Conservation (phyloP, 2,797 vertebrate genomes). For the Acipenser ruthenus region DNA sequence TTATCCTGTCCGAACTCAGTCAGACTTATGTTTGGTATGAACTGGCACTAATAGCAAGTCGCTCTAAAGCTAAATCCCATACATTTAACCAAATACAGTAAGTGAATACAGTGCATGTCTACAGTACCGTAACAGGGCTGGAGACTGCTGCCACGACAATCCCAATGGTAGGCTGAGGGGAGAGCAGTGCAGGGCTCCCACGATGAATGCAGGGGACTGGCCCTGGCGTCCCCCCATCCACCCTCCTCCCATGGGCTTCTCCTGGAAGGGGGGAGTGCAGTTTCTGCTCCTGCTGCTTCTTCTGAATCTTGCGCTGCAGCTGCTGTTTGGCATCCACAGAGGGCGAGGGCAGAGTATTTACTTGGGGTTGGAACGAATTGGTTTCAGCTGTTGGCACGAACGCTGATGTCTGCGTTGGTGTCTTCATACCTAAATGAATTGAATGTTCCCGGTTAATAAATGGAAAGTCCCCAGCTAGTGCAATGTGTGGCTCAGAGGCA, state of each 20-base stretch:
- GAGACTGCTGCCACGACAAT: conserved; percentile 85
- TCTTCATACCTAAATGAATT: conserved; percentile 65
- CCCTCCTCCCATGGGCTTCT: conserved; percentile 68
- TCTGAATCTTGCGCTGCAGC: conserved; percentile 96
- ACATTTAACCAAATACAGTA: too few relatives aligned
- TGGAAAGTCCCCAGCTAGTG: neutral
- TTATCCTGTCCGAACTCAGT: too few relatives aligned
- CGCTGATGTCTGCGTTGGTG: conserved; percentile 73
- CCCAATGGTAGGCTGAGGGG: conserved; percentile 86
- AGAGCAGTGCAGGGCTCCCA: conserved; percentile 76
- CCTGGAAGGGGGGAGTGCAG: conserved; percentile 81
- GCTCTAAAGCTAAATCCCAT: too few relatives aligned
- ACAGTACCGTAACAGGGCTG: conserved; percentile 85
- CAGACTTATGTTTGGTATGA: too few relatives aligned
- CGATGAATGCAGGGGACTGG: conserved; percentile 69
- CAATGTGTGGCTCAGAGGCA: too few relatives aligned
- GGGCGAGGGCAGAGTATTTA: conserved; percentile 77
- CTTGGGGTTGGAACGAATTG: conserved; percentile 86
- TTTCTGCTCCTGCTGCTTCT: conserved; percentile 96
- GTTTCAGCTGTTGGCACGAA: conserved; percentile 84
- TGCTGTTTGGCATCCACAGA: conserved; percentile 93
- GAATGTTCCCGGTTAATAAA: conserved; percentile 7
- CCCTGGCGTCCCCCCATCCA: conserved; percentile 59
- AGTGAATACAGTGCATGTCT: neutral
- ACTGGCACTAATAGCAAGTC: too few relatives aligned